Base-by-base conservation (phyloP, 1,140 invertebrate species). In the Macrostomum lignano region DNA sequence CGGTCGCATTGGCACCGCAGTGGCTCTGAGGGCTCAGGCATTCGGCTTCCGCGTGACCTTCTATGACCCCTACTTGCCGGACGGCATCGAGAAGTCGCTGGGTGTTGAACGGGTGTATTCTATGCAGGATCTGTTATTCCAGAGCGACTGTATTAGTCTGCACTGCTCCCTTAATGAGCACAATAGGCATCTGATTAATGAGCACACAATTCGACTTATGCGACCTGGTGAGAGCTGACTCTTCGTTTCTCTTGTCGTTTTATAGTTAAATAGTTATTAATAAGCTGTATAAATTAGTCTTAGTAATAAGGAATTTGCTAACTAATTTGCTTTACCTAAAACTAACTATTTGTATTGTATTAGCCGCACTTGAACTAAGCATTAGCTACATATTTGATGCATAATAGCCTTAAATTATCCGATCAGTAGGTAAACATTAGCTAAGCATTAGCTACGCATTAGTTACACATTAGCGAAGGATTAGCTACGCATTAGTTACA, bases 11-110 rank as follows among this genome's bases (percentile, higher is more conserved):
- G 84, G 82, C 25, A 86, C 75, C 21, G 84, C 82, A 31, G 82
- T 93, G 15, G 82, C 81, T 35, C 58, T 88, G 31, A 65, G 82
- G 46, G 82, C 79, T 40, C 88, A 91, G 65, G 77, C 75, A n/a
- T 93, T 93, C 63, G 84, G 84, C 42, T 91, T 93, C 60, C 84
- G 79, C 58, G 77, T 93, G 45, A 77, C 82, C 48, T 93, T 93
- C 58, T 93, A 91, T 58, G 84, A 94, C 62, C 82, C 82, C 26
- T 84, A 88, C 58, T 65, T 91, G 44, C 73, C 77, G 17, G 79
- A 88, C 59, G 81, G 81, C 44, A 79, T 88, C 51, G 84, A 94
- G 60, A 86, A 84, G 59, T 77, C 77, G 44, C 64, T 93, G 39
- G 84, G 82, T 30, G 68, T 94, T 38, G 84, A 78, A 42, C 66